Percentiles rank a stretch among this genome's conserved stretches.
Conservation (phyloP, 2,797 vertebrate genomes). For the Phrynocephalus forsythii region DNA sequence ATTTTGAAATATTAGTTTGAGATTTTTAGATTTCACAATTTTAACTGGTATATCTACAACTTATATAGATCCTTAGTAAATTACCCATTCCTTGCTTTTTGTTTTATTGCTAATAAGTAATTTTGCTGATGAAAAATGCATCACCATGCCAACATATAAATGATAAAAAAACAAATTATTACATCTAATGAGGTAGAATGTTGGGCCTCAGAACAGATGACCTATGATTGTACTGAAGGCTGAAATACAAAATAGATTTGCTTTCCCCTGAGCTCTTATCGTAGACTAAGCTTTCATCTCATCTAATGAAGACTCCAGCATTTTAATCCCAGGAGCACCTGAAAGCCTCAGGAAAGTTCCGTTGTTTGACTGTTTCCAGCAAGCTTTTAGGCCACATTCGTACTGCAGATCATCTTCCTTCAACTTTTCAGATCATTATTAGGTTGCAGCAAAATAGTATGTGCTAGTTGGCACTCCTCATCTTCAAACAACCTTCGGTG, state of each 20-base stretch:
- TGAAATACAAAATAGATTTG: slow-evolving; percentile 40
- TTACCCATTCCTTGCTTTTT: slow-evolving; percentile 12
- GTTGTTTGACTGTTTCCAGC: background rate
- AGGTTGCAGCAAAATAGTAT: background rate
- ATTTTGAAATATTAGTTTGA: background rate
- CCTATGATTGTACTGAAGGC: slow-evolving; percentile 36
- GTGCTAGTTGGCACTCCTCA: background rate
- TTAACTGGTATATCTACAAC: slow-evolving; percentile 17
- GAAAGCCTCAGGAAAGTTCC: background rate
- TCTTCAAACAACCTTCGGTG: background rate
- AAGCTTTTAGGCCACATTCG: background rate
- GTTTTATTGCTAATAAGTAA: slow-evolving; percentile 23
- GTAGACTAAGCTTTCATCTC: slow-evolving; percentile 25
- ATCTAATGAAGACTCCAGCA: slow-evolving; percentile 9
- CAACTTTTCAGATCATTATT: background rate
- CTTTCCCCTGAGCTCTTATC: slow-evolving; percentile 22
- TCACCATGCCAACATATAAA: slow-evolving; percentile 36
- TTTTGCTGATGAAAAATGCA: slow-evolving; percentile 22
- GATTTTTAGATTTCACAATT: background rate
- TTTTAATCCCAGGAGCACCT: slow-evolving; percentile 1
- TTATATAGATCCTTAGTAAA: slow-evolving; percentile 8
- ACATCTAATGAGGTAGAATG: slow-evolving; percentile 58
- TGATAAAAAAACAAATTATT: slow-evolving; percentile 56
- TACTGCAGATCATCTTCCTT: background rate
- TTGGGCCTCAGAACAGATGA: slow-evolving; percentile 45